Percentiles rank a stretch among this genome's conserved stretches.
Evolutionary conservation across 2,888 invertebrate genomes (phyloP).

Genomic region (Cheilosia vulpina): DNA sequence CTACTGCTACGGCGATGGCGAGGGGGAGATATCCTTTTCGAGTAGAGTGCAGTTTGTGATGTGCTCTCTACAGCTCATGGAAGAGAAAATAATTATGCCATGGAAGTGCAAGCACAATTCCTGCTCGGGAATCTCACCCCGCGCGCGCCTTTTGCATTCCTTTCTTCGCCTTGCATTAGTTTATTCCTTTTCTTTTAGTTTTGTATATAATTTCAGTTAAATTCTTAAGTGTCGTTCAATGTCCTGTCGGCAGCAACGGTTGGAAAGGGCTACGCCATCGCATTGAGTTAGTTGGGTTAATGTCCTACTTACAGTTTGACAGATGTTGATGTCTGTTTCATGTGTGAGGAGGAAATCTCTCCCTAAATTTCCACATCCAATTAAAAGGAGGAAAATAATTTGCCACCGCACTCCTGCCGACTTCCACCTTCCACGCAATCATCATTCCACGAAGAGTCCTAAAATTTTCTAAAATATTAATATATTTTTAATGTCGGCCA

Average conservation of each 20-base stretch:
- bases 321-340: conserved; percentile 8
- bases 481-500: conserved; percentile 51
- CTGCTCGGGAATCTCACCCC: conserved; percentile 21
- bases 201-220: conserved; percentile 52
- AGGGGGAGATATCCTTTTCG: conserved; percentile 47
- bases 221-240: conserved; percentile 62
- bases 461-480: conserved; percentile 53
- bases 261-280: not conserved
- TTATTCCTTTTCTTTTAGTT: conserved; percentile 33
- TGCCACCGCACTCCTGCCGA: not conserved
- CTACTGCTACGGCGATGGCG: conserved; percentile 1
- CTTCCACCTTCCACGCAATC: not conserved
- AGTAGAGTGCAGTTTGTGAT: conserved; percentile 18
- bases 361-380: conserved; percentile 2
- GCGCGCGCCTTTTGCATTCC: conserved; percentile 8
- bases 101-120: conserved; percentile 46
- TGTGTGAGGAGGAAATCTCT: not conserved
- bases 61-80: conserved; percentile 34
- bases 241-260: conserved; percentile 26
- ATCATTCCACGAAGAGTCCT: not conserved
- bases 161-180: conserved; percentile 13
- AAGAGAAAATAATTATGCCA: conserved; percentile 61
- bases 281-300: conserved; percentile 31
- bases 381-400: conserved; percentile 22
- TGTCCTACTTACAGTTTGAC: conserved; percentile 40